These are phyloP conservation scores for Arizona elegans DNA, from an alignment of 2,113 vertebrate species.

Conservation along the genomic window DNA sequence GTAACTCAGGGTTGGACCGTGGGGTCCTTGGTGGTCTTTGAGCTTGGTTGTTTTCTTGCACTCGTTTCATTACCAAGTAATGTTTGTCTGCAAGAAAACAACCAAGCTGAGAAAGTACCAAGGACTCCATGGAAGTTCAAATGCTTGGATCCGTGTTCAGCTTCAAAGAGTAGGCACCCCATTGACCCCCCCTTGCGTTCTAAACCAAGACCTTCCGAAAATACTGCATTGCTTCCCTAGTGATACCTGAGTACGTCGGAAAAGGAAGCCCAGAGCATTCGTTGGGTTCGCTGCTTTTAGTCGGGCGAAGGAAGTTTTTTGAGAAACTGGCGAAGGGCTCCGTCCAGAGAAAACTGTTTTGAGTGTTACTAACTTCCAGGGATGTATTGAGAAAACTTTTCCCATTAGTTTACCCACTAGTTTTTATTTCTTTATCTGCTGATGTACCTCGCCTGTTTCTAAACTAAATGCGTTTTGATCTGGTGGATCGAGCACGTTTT, in stretches of 20 bases:
- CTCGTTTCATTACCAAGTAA: not conserved
- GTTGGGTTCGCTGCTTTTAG: not conserved
- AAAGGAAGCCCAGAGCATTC: conserved; percentile 21
- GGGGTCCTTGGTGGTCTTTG: not conserved
- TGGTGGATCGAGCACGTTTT: not conserved
- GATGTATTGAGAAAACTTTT: not conserved
- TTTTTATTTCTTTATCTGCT: not conserved
- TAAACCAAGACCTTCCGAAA: conserved; percentile 40
- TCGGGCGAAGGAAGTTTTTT: not conserved
- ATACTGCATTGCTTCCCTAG: conserved; percentile 11
- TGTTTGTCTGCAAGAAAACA: not conserved
- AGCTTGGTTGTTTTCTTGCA: not conserved
- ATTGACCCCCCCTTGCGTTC: conserved; percentile 10
- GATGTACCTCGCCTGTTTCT: not conserved
- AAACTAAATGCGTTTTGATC: not conserved
- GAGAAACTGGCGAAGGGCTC: not conserved
- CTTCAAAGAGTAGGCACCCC: conserved; percentile 29
- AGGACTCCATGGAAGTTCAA: conserved; percentile 55
- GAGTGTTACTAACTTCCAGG: not conserved
- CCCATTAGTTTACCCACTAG: not conserved
- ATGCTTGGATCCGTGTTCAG: conserved; percentile 48
- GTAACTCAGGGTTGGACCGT: not conserved
- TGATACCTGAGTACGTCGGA: conserved; percentile 13
- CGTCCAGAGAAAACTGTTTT: not conserved
- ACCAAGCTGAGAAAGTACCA: not conserved